Base-by-base conservation (phyloP, 2,113 vertebrate species). In the Tyto alba region DNA sequence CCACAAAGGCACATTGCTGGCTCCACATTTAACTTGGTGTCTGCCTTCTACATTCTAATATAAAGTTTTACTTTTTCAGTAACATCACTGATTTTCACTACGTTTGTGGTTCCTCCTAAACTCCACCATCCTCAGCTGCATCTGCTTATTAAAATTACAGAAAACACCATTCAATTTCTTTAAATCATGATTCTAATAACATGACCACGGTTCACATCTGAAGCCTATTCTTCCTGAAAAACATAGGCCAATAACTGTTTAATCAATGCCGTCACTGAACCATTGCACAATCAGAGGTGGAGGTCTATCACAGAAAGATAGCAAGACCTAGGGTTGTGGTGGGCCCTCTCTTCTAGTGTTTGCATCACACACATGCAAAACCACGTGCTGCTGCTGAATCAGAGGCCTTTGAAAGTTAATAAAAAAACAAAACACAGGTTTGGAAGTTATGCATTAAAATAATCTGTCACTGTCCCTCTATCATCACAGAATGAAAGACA, bases 231-330 rank as follows among this genome's bases (percentile, higher is more conserved):
- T 45, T 60, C 40, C 41, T 73, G 32, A 50, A 50, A 67, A 67
- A 4, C 16, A 36, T 25, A 23, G 25, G 10, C 11, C 32, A 76
- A 16, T 11, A 30, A 14, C 25, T 63, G 32, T 21, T 84, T 20
- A 29, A 56, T 16, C 76, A 29, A 8, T 18, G 6, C 12, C 38
- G 19, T 75, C 45, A 23, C 40, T 16, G n/a, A 15, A 15, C 15
- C 34, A 7, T 1, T 13, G 56, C 40, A 1, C 41, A 76, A 18
- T 4, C 36, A 47, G 45, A 73, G 30, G n/a, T 23, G 29, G 18
- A 71, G 40, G 3, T 16, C 23, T 32, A 3, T 4, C 9, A 29
- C n/a, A 16, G 1, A 0, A 11, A 36, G 45, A 12, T 0, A 29
- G 50, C 32, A 43, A 68, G 22, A 16, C 1, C 0, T 1, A 67